Conservation (phyloP, 2,888 invertebrate genomes). For the Maniola hyperantus region DNA sequence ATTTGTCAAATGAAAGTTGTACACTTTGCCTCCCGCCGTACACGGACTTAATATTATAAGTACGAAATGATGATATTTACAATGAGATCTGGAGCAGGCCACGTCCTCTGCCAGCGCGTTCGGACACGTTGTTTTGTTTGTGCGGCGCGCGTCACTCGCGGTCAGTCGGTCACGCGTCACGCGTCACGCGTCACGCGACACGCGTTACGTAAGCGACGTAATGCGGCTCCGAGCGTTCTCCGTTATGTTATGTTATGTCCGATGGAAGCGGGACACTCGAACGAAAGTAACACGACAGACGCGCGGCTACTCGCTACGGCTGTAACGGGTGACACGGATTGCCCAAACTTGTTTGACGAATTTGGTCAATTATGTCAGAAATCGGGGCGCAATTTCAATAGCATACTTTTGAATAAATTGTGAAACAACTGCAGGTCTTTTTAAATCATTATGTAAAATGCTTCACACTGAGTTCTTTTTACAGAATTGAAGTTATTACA, state of each 20-base stretch:
- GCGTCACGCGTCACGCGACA: too few species aligned
- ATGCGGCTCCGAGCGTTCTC: neutral
- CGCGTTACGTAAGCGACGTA: slow-evolving; percentile 35
- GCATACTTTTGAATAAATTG: neutral
- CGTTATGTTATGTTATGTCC: slow-evolving; percentile 26
- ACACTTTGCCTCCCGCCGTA: too few species aligned
- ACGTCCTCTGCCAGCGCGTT: too few species aligned
- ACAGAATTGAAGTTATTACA: neutral
- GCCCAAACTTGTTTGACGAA: neutral
- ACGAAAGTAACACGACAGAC: too few species aligned
- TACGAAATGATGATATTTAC: too few species aligned
- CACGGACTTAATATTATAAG: too few species aligned
- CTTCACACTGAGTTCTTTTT: neutral
- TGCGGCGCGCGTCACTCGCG: slow-evolving; percentile 24
- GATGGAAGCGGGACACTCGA: slow-evolving; percentile 38
- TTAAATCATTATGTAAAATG: neutral
- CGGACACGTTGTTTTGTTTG: slow-evolving; percentile 24
- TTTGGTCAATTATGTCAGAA: neutral
- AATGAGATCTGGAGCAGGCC: too few species aligned
- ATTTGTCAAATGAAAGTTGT: neutral
- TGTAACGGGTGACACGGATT: neutral
- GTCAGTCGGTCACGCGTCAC: slow-evolving; percentile 37
- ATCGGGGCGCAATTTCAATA: neutral
- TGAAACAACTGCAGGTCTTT: neutral
- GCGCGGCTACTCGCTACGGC: too few species aligned